These are phyloP conservation scores for Panopea generosa DNA, from an alignment of 2,888 invertebrate genomes.

Conservation along the genomic window DNA sequence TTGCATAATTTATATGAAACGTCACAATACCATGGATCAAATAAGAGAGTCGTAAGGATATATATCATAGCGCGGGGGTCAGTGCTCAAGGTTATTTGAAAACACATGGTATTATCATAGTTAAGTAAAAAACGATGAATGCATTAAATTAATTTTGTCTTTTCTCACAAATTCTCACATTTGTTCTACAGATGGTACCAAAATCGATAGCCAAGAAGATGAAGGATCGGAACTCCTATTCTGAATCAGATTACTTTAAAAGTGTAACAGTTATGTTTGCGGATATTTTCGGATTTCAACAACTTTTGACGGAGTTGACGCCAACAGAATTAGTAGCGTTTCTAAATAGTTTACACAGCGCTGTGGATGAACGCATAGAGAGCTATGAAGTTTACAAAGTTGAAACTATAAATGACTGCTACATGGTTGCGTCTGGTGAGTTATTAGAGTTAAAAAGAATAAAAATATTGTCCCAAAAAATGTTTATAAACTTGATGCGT, in stretches of 20 bases:
- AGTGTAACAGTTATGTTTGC: slow-evolving; percentile 69
- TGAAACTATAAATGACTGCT: slow-evolving; percentile 73
- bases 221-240: slow-evolving; percentile 54
- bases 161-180: too few relatives aligned
- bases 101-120: too few relatives aligned
- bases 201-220: slow-evolving; percentile 67
- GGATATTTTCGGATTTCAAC: slow-evolving; percentile 68
- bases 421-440: slow-evolving; percentile 75
- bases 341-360: slow-evolving; percentile 62
- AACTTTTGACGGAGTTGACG: slow-evolving; percentile 47
- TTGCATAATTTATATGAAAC: too few relatives aligned
- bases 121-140: too few relatives aligned
- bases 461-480: not conserved
- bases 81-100: too few relatives aligned
- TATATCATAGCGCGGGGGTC: too few relatives aligned
- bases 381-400: slow-evolving; percentile 74
- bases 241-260: slow-evolving; percentile 71
- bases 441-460: not conserved
- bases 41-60: too few relatives aligned
- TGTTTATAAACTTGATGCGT: not conserved
- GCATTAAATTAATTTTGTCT: too few relatives aligned
- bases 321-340: slow-evolving; percentile 67
- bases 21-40: too few relatives aligned
- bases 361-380: slow-evolving; percentile 65
- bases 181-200: slow-evolving; percentile 72